phyloP scores from a whole-genome alignment of 2,888 invertebrate genomes.

The Andrena chrysosceles region DNA sequence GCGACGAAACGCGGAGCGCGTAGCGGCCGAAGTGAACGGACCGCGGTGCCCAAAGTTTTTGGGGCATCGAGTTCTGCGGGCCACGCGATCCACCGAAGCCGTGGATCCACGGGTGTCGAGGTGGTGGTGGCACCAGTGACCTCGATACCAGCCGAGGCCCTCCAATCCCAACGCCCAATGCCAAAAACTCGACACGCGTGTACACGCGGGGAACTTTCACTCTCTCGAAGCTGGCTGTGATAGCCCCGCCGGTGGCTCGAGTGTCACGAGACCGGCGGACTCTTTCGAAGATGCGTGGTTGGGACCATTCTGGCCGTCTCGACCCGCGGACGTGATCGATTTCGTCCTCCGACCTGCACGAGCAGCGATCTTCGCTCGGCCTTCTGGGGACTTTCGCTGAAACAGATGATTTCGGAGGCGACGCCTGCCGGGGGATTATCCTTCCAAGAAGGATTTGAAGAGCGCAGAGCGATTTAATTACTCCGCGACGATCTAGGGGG shows the following conservation, averaged over 20 bases:
- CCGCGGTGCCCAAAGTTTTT: constrained; percentile 75
- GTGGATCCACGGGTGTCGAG: constrained; percentile 70
- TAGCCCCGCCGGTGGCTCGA: background rate
- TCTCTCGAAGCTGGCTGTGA: constrained; percentile 63
- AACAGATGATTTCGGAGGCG: constrained; percentile 8
- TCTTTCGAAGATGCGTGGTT: too few relatives aligned
- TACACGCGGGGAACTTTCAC: constrained; percentile 73
- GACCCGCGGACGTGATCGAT: background rate
- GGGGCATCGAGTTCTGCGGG: constrained; percentile 74
- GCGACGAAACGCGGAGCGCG: constrained; percentile 57
- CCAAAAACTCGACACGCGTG: constrained; percentile 80
- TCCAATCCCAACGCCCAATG: constrained; percentile 82
- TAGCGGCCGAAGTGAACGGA: constrained; percentile 73
- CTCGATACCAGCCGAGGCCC: constrained; percentile 82
- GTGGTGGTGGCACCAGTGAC: constrained; percentile 84
- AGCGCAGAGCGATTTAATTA: background rate
- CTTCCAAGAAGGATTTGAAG: background rate
- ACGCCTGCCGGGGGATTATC: background rate
- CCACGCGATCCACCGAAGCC: constrained; percentile 76
- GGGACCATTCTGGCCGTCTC: background rate
- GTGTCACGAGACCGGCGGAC: constrained; percentile 8
- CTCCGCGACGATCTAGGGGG: background rate
- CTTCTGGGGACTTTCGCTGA: constrained; percentile 36
- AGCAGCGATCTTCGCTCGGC: constrained; percentile 3
- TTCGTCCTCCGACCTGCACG: background rate